Conservation (phyloP, 1,140 invertebrate species). For the Antheraea pernyi region DNA sequence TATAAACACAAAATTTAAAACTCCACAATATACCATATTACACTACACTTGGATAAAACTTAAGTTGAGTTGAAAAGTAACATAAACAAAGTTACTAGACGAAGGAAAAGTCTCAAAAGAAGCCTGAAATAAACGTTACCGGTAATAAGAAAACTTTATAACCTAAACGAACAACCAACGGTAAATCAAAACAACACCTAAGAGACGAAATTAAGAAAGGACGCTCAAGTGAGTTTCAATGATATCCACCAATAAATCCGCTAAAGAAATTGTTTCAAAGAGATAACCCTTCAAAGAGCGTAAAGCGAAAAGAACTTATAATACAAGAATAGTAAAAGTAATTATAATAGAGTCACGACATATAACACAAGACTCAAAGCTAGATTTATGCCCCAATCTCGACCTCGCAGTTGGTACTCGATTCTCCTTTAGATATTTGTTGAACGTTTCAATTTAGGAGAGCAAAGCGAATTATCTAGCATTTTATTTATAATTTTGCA, state of each 20-base stretch:
- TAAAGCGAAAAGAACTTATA: not conserved
- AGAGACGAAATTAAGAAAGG: slow-evolving; percentile 9
- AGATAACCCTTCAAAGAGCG: not conserved
- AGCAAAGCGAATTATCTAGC: not conserved
- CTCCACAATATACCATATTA: not conserved
- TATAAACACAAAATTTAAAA: not conserved
- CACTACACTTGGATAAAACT: not conserved
- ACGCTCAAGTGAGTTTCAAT: not conserved
- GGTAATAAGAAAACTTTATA: slow-evolving; percentile 16
- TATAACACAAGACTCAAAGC: slow-evolving; percentile 28
- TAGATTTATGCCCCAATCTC: slow-evolving; percentile 40
- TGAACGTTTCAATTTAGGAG: not conserved
- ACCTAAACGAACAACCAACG: slow-evolving; percentile 2
- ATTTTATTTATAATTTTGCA: too few species aligned
- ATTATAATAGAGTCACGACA: slow-evolving; percentile 30
- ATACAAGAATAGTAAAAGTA: slow-evolving; percentile 15
- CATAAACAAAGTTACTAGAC: not conserved
- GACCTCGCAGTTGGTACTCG: slow-evolving; percentile 30
- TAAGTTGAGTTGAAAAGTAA: not conserved
- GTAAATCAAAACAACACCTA: slow-evolving; percentile 15
- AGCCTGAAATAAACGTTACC: not conserved
- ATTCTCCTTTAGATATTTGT: slow-evolving; percentile 34
- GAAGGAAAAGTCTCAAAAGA: not conserved
- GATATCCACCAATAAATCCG: not conserved
- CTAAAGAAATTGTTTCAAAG: not conserved